phyloP scores from a whole-genome alignment of 2,888 invertebrate genomes.

The Tetranychus piercei region DNA sequence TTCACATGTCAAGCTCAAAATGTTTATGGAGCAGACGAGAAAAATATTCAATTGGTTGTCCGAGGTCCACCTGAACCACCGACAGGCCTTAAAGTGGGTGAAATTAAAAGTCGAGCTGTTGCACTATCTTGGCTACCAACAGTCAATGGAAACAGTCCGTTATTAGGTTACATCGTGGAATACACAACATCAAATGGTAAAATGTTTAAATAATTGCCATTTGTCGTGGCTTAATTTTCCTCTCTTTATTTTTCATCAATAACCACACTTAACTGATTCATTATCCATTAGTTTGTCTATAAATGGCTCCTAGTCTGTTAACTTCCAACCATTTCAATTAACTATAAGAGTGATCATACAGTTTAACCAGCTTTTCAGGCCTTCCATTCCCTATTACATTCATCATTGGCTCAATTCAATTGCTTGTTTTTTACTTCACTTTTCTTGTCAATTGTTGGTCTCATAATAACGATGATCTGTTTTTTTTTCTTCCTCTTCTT shows the following conservation, averaged over 20 bases:
- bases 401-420: background rate
- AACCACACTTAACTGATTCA: background rate
- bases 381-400: background rate
- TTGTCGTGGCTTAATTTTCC: background rate
- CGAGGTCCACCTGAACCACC: slow-evolving; percentile 44
- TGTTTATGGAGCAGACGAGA: slow-evolving; percentile 58
- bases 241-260: background rate
- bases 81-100: background rate
- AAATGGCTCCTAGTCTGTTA: background rate
- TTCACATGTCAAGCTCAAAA: slow-evolving; percentile 83
- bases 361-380: background rate
- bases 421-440: background rate
- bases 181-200: slow-evolving; percentile 8
- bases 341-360: background rate
- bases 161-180: slow-evolving; percentile 10
- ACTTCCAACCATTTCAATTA: background rate
- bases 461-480: background rate
- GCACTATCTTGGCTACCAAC: slow-evolving; percentile 1
- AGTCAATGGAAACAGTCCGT: slow-evolving; percentile 11
- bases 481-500: background rate
- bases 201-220: background rate
- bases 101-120: slow-evolving; percentile 4
- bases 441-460: background rate
- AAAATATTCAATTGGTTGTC: slow-evolving; percentile 80
- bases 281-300: background rate